phyloP scores from a whole-genome alignment of 2,888 invertebrate species.

The Bimastos eiseni region DNA sequence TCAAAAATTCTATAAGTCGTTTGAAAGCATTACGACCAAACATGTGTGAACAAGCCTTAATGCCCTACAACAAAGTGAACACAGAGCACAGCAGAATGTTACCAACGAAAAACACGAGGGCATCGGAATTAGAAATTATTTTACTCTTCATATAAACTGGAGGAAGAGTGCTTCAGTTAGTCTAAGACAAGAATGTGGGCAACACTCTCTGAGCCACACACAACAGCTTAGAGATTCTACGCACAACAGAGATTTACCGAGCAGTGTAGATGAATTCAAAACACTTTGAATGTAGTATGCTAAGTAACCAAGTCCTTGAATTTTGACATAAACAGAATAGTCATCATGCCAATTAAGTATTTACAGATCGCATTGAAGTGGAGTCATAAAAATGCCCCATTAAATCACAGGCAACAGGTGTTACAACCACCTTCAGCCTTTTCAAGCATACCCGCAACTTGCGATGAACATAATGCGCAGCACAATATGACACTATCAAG shows the following conservation, averaged over 20 bases:
- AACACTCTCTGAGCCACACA: background rate
- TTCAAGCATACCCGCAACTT: too few species aligned
- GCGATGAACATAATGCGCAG: too few species aligned
- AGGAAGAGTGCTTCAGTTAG: background rate
- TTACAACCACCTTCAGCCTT: too few species aligned
- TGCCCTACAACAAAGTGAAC: conserved; percentile 54
- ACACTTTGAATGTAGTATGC: background rate
- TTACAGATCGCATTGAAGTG: too few species aligned
- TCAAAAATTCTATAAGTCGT: conserved; percentile 60
- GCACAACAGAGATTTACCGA: background rate
- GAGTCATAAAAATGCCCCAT: too few species aligned
- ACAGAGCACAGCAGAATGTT: background rate
- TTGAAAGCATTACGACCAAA: conserved; percentile 61
- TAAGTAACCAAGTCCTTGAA: background rate
- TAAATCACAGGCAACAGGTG: too few species aligned
- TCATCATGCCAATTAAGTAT: too few species aligned
- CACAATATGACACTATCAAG: too few species aligned
- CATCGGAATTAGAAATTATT: background rate
- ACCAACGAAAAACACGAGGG: background rate
- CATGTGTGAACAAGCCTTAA: conserved; percentile 62
- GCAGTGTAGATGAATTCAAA: background rate
- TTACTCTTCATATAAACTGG: background rate
- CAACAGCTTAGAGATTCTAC: background rate
- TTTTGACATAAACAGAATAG: too few species aligned
- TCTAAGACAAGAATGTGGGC: background rate